Evolutionary conservation across 1,140 invertebrate genomes (phyloP).

Genomic region (Neodiprion virginianus): DNA sequence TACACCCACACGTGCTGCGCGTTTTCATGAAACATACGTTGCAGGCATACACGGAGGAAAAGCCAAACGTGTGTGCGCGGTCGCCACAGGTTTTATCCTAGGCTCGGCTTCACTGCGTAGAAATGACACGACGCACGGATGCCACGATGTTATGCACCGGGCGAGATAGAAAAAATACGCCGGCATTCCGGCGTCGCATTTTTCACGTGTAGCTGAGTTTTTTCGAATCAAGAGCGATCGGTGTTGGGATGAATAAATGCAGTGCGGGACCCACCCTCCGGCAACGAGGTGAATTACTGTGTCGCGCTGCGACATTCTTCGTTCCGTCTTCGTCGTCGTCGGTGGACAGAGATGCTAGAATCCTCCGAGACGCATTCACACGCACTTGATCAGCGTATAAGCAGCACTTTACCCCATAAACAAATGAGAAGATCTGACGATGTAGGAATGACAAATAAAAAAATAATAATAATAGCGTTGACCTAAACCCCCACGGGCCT

Average conservation of each 20-base stretch:
- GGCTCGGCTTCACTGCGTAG: not conserved
- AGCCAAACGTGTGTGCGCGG: slow-evolving; percentile 15
- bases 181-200: not conserved
- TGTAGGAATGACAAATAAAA: too few species aligned
- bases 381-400: not conserved
- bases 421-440: too few species aligned
- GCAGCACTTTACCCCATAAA: too few species aligned
- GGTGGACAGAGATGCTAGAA: not conserved
- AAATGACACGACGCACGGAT: not conserved
- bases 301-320: slow-evolving; percentile 75
- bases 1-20: too few species aligned
- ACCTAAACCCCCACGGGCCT: too few species aligned
- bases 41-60: not conserved
- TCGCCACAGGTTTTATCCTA: not conserved
- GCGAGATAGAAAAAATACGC: slow-evolving; percentile 27
- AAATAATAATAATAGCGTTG: too few species aligned
- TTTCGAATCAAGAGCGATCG: too few species aligned
- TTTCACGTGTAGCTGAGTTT: too few species aligned
- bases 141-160: slow-evolving; percentile 9
- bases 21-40: too few species aligned
- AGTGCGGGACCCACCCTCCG: slow-evolving; percentile 75
- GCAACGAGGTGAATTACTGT: slow-evolving; percentile 86
- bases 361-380: not conserved
- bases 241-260: not conserved
- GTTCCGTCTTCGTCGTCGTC: not conserved